A percentile compares a stretch with the other conserved stretches of the same genome.
Conservation (phyloP, 64 coral and sea anemone genomes). For the Actinia tenebrosa region DNA sequence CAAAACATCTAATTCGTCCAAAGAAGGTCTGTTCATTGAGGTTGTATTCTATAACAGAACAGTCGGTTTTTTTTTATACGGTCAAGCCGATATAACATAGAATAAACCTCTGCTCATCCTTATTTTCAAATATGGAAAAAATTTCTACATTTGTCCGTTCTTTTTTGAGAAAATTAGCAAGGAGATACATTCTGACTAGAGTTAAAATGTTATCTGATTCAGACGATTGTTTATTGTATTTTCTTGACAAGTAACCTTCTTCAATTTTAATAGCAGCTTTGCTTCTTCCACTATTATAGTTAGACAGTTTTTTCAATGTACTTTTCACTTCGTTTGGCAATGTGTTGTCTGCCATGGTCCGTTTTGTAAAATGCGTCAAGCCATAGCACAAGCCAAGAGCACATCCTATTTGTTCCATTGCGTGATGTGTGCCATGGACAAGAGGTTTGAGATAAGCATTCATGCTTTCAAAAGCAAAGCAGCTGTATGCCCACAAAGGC, state of each 20-base stretch:
- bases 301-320: slow-evolving; percentile 24
- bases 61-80: slow-evolving; percentile 43
- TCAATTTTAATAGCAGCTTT: too few species aligned
- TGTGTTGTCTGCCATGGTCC: not conserved
- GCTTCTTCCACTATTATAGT: slow-evolving; percentile 1
- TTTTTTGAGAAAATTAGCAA: slow-evolving; percentile 19
- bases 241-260: too few species aligned
- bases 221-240: too few species aligned
- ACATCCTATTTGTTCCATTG: slow-evolving; percentile 33
- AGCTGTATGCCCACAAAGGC: slow-evolving; percentile 48
- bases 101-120: slow-evolving; percentile 48
- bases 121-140: slow-evolving; percentile 51
- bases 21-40: too few species aligned
- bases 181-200: too few species aligned
- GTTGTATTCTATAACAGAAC: slow-evolving; percentile 33
- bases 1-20: too few species aligned
- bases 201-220: slow-evolving; percentile 28
- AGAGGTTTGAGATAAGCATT: slow-evolving; percentile 36
- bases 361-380: slow-evolving; percentile 30
- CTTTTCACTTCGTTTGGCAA: slow-evolving; percentile 20
- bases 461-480: slow-evolving; percentile 60
- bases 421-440: slow-evolving; percentile 56
- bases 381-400: slow-evolving; percentile 38
- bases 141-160: slow-evolving; percentile 30
- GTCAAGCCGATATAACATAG: too few species aligned